Evolutionary conservation across 2,113 vertebrate genomes (phyloP).

Genomic region (Pseudorectes ferrugineus): DNA sequence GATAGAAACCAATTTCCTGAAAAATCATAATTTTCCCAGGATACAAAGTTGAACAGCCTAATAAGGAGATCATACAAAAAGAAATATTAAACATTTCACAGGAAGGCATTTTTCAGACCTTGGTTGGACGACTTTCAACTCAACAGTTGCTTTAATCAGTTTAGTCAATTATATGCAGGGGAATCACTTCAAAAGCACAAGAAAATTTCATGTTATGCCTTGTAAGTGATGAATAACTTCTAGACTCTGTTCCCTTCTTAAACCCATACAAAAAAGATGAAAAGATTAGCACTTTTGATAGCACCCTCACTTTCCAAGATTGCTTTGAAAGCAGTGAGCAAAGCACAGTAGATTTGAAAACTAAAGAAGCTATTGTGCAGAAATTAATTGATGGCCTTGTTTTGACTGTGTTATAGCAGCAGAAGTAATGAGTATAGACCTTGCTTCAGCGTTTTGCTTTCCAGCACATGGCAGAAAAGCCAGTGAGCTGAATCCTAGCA

Average conservation of each 20-base stretch:
- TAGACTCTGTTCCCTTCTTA: slow-evolving; percentile 6
- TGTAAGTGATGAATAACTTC: slow-evolving; percentile 44
- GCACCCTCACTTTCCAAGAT: background rate
- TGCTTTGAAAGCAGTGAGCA: slow-evolving; percentile 12
- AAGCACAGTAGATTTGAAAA: background rate
- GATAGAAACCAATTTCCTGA: background rate
- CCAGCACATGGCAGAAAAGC: background rate
- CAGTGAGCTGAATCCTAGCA: background rate
- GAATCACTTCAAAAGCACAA: slow-evolving; percentile 55
- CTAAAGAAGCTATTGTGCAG: slow-evolving; percentile 26
- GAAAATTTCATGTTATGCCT: slow-evolving; percentile 37
- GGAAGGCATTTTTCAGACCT: slow-evolving; percentile 40
- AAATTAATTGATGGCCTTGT: slow-evolving; percentile 35
- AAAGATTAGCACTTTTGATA: slow-evolving; percentile 29
- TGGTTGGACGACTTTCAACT: slow-evolving; percentile 45
- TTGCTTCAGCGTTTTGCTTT: slow-evolving; percentile 6
- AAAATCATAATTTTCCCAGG: background rate
- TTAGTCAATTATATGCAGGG: slow-evolving; percentile 57
- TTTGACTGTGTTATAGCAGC: background rate
- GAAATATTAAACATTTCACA: slow-evolving; percentile 48
- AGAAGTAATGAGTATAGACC: background rate
- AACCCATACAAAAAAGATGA: slow-evolving; percentile 31
- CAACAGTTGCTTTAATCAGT: slow-evolving; percentile 60
- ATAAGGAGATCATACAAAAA: slow-evolving; percentile 27
- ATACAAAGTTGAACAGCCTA: background rate